phyloP scores from a whole-genome alignment of 2,113 vertebrate genomes.

The Proterorhinus semilunaris region DNA sequence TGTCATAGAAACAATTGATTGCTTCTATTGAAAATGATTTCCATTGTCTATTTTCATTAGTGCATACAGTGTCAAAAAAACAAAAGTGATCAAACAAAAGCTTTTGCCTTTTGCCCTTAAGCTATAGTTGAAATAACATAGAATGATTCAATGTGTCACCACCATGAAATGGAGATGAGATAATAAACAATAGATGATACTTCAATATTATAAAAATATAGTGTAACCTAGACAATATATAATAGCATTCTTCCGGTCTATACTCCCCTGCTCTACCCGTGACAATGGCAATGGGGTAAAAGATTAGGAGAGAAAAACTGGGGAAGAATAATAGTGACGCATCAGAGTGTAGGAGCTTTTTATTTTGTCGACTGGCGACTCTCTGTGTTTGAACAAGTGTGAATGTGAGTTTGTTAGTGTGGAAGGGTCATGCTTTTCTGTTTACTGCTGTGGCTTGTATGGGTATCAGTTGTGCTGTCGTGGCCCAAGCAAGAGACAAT shows the following conservation, averaged over 20 bases:
- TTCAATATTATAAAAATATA: neutral
- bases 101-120: too few relatives aligned
- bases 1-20: too few relatives aligned
- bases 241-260: slow-evolving; percentile 34
- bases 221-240: slow-evolving; percentile 26
- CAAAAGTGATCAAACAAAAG: too few relatives aligned
- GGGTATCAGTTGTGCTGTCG: slow-evolving; percentile 57
- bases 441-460: slow-evolving; percentile 38
- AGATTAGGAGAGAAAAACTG: slow-evolving; percentile 1
- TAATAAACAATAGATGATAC: neutral
- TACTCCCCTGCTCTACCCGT: slow-evolving; percentile 29
- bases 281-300: slow-evolving; percentile 14
- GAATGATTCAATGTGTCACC: neutral
- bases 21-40: too few relatives aligned
- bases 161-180: neutral
- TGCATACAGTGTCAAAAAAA: too few relatives aligned
- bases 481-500: slow-evolving; percentile 55
- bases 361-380: slow-evolving; percentile 52
- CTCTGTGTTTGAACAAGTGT: slow-evolving; percentile 47
- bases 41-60: too few relatives aligned
- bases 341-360: slow-evolving; percentile 47
- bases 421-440: slow-evolving; percentile 24
- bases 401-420: slow-evolving; percentile 13
- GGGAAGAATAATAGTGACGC: slow-evolving; percentile 37
- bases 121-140: too few relatives aligned